Evolutionary conservation across 1,140 invertebrate genomes (phyloP), one percentile per base, ranked within the genome.

Genomic region (Globodera rostochiensis): DNA sequence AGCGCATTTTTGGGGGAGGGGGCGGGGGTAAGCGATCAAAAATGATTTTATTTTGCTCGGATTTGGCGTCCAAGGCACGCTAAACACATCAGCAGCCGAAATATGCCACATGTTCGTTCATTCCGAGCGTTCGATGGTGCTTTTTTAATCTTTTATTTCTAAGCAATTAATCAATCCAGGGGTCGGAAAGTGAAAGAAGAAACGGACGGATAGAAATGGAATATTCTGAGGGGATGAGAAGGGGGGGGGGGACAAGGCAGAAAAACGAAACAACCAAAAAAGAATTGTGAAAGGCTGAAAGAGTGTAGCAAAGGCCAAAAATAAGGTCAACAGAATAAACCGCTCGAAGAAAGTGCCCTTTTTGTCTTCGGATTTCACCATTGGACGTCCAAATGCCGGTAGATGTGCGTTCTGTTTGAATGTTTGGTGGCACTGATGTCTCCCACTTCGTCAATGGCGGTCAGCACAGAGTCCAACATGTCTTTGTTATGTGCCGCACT

Each of bases 401-500:
- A 88, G 15, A 90, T 75, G 77, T 89, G 82, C 47, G 83, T 70
- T 79, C 80, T 73, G 47, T 82, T 45, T 45, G 88, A 90, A 80
- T 88, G 88, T 77, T 90, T 90, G 73, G 84, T 81, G 49, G 81
- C 74, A 74, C 83, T 87, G 21, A 89, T 53, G 36, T 87, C 85
- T 19, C 89, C 88, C 7, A 89, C 76, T 77, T 84, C 83, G 73
- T 86, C 81, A 46, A 89, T 82, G 64, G 77, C 79, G 21, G 81
- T 74, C 8, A 89, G 78, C 15, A 90, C 95, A 89, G 94, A 93
- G 91, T 99, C 97, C 77, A 99, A 91, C 92, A 97, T 96, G 91
- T 96, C 94, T 91, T 96, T 95, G 36, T 95, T 96, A 90, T 99
- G 97, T 36, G 95, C 94, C 67, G 97, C 96, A 49, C 96, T 98